Evolutionary conservation across 2,797 vertebrate species (phyloP).

Genomic region (Tauraco hartlaubi): DNA sequence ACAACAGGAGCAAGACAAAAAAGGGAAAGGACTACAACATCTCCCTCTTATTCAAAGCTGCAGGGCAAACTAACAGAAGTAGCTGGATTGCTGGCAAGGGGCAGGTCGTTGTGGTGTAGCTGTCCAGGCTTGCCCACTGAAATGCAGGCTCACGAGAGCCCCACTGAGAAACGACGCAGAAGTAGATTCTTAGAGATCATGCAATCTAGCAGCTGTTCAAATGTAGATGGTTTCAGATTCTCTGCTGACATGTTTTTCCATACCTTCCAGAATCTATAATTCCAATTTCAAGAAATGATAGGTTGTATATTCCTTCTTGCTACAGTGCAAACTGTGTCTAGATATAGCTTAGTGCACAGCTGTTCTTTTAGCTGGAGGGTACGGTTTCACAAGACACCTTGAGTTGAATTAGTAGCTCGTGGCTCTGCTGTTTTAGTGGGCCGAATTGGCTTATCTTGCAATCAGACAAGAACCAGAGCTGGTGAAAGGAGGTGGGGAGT

Average conservation of each 20-base stretch:
- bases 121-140: background rate
- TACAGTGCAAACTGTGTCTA: background rate
- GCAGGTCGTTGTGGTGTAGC: background rate
- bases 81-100: background rate
- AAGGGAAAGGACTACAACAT: background rate
- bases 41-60: background rate
- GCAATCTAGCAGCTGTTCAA: background rate
- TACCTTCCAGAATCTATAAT: background rate
- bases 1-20: background rate
- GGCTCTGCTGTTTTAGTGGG: background rate
- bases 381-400: background rate
- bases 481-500: background rate
- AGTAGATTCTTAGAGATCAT: background rate
- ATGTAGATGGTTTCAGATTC: background rate
- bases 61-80: background rate
- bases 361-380: background rate
- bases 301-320: background rate
- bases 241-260: background rate
- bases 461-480: background rate
- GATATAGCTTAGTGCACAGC: background rate
- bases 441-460: background rate
- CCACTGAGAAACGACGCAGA: background rate
- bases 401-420: background rate
- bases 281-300: background rate
- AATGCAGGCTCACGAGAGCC: background rate